Conservation (phyloP, 1,140 invertebrate genomes). For the Bombus consobrinus region DNA sequence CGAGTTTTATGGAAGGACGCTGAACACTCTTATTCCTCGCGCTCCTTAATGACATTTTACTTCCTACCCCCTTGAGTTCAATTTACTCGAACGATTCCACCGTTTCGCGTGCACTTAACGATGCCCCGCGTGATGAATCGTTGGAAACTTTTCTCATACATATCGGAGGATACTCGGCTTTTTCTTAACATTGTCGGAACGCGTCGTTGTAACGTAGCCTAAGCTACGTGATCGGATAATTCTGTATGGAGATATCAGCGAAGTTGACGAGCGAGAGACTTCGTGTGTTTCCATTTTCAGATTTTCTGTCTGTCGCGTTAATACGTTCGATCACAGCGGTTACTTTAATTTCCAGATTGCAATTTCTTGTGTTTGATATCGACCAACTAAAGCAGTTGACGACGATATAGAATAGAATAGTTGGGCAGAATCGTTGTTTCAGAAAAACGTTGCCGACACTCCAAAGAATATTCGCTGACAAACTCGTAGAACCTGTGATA, state of each 20-base stretch:
- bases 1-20: constrained; percentile 8
- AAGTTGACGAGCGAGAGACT: background rate
- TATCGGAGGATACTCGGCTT: background rate
- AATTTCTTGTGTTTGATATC: too few species aligned
- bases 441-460: too few species aligned
- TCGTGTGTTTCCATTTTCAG: too few species aligned
- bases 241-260: background rate
- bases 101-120: constrained; percentile 6
- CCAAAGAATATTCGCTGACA: too few species aligned
- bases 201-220: too few species aligned
- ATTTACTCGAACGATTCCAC: constrained; percentile 23
- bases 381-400: too few species aligned
- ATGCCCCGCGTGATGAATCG: constrained; percentile 1
- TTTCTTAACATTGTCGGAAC: background rate
- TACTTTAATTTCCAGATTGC: too few species aligned
- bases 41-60: constrained; percentile 32
- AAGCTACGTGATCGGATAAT: background rate
- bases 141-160: background rate
- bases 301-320: too few species aligned
- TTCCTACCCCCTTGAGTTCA: constrained; percentile 15
- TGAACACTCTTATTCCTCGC: constrained; percentile 20
- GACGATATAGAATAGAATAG: too few species aligned
- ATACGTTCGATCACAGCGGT: too few species aligned
- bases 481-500: too few species aligned
- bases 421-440: too few species aligned